phyloP scores from a whole-genome alignment of 2,888 invertebrate species.

The Andrena marginata region DNA sequence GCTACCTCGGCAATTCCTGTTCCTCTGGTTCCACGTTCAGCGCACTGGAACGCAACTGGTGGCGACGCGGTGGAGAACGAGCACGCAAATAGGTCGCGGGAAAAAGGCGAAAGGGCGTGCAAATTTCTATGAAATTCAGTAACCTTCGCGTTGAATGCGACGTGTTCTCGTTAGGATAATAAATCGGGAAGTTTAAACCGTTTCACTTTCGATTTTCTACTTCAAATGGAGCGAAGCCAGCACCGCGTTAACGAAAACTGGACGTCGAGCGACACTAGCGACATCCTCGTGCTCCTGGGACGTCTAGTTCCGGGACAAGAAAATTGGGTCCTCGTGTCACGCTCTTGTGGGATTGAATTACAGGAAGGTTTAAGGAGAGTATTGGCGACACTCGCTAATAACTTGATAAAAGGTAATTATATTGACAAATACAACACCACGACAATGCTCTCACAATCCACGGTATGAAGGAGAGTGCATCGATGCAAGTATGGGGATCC shows the following conservation, averaged over 20 bases:
- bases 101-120: not conserved
- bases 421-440: no score
- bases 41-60: constrained; percentile 34
- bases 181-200: not conserved
- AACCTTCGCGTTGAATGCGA: not conserved
- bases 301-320: constrained; percentile 6
- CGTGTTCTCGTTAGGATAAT: not conserved
- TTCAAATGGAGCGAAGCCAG: no score
- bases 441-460: no score
- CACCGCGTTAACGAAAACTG: constrained; percentile 27
- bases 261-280: constrained; percentile 6
- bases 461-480: no score
- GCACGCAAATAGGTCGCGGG: not conserved
- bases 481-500: no score
- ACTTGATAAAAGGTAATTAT: no score
- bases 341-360: no score
- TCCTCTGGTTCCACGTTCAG: constrained; percentile 28
- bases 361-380: no score
- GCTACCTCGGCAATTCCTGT: constrained; percentile 35
- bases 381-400: no score
- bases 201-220: not conserved
- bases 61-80: constrained; percentile 12
- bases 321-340: constrained; percentile 7
- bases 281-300: constrained; percentile 10
- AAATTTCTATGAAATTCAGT: not conserved